Percentiles rank a stretch among this genome's conserved stretches.
Evolutionary conservation across 2,888 invertebrate species (phyloP).

Genomic region (Idaea straminata): DNA sequence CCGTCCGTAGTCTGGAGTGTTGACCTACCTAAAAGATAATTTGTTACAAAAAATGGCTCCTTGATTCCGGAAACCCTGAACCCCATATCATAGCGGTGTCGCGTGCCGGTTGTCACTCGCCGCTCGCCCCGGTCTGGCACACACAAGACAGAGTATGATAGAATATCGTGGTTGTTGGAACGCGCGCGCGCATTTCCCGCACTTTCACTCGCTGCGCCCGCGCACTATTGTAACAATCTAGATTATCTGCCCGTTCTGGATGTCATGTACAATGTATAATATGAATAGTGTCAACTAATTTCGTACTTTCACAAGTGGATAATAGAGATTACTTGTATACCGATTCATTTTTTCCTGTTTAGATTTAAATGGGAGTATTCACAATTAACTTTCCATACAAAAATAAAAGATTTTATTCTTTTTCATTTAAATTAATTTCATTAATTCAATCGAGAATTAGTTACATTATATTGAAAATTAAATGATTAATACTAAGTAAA

Average conservation of each 20-base stretch:
- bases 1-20: background rate
- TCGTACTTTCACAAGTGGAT: background rate
- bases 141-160: constrained; percentile 2
- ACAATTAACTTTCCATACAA: too few species aligned
- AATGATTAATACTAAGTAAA: too few species aligned
- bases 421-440: too few species aligned
- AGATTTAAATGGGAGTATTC: background rate
- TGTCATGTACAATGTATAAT: constrained; percentile 8
- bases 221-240: constrained; percentile 29
- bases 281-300: background rate
- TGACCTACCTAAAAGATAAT: background rate
- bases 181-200: constrained; percentile 32
- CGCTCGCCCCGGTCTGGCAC: background rate
- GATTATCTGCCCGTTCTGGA: constrained; percentile 27
- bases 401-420: too few species aligned
- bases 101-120: background rate
- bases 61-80: background rate
- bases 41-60: background rate
- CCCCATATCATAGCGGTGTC: background rate
- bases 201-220: constrained; percentile 42
- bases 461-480: too few species aligned
- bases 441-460: too few species aligned
- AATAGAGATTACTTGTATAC: background rate
- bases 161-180: constrained; percentile 17
- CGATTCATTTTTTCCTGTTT: background rate